phyloP scores from a whole-genome alignment of 2,797 vertebrate genomes.

The Trematomus bernacchii region DNA sequence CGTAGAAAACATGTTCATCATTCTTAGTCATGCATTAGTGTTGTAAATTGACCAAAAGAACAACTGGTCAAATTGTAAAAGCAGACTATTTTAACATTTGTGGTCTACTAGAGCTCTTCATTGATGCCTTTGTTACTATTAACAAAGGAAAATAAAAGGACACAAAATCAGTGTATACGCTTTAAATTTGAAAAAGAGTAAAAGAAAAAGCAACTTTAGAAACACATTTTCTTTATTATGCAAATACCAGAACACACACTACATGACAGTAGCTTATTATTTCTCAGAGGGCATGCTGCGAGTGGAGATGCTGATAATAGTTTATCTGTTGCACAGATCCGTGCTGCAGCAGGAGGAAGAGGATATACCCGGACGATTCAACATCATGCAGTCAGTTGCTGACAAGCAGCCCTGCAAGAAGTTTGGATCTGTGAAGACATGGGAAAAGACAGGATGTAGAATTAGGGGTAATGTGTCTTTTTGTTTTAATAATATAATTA shows the following conservation, averaged over 20 bases:
- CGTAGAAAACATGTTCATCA: no score
- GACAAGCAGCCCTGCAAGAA: constrained; percentile 8
- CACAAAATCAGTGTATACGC: neutral
- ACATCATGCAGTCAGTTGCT: accelerated
- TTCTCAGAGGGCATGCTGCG: neutral
- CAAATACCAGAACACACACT: neutral
- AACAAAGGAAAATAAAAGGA: neutral
- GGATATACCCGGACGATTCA: neutral
- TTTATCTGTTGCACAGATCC: constrained; percentile 3
- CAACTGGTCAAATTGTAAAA: no score
- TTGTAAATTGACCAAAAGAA: no score
- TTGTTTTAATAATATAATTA: neutral
- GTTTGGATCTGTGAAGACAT: neutral
- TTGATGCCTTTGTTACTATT: neutral
- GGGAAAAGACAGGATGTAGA: neutral
- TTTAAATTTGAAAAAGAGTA: neutral
- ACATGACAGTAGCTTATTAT: neutral
- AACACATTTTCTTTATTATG: constrained; percentile 8
- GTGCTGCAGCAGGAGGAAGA: neutral
- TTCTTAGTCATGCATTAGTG: no score
- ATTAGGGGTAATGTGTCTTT: neutral
- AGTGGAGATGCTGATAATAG: neutral
- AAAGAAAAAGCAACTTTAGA: neutral
- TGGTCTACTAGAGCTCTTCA: neutral
- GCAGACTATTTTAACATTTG: neutral